Evolutionary conservation across 2,888 invertebrate genomes (phyloP), one percentile per base, ranked within the genome.

Genomic region (Cabera pusaria): DNA sequence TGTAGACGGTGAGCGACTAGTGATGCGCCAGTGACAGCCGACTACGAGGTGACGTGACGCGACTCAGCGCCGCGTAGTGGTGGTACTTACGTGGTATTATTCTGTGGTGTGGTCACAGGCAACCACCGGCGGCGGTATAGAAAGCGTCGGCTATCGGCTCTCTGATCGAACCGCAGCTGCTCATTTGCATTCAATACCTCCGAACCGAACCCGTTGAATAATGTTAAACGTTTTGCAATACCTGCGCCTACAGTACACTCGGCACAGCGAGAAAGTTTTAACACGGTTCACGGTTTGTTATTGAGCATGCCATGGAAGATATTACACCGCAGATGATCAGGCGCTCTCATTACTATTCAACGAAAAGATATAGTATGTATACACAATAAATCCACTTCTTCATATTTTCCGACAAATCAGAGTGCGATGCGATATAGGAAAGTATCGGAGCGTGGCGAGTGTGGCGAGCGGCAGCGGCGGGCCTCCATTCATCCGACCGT

Each of bases 121-220:
- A n/a, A n/a, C n/a, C n/a, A n/a, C n/a, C 14, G 1, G 8, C 16
- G 16, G 5, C 8, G 23, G 24, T 7, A 17, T 23, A 34, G 34
- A 34, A 34, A 34, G 34, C 26, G 6, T 11, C 5, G 16, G 5
- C 21, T 31, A 16, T 31, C 31, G 7, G 16, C 14, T 17, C 10
- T 6, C n/a, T n/a, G 3, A 18, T 23, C 23, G 7, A n/a, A 16
- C 6, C 29, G 34, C 27, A 28, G 26, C 26, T 16, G 27, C 27
- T 28, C 27, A 36, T 28, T 28, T 23, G 28, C 35, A 36, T 36
- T 36, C 22, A 36, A 35, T 35, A 21, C 27, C 21, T 27, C 11
- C 10, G 9, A 14, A 21, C 14, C 4, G n/a, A n/a, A n/a, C n/a
- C n/a, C 19, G 22, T 35, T 22, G 17, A 28, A 35, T 35, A 35